Evolutionary conservation across 53 echinoderm and acorn worm species (phyloP).

Genomic region (Echinarachnius parma): DNA sequence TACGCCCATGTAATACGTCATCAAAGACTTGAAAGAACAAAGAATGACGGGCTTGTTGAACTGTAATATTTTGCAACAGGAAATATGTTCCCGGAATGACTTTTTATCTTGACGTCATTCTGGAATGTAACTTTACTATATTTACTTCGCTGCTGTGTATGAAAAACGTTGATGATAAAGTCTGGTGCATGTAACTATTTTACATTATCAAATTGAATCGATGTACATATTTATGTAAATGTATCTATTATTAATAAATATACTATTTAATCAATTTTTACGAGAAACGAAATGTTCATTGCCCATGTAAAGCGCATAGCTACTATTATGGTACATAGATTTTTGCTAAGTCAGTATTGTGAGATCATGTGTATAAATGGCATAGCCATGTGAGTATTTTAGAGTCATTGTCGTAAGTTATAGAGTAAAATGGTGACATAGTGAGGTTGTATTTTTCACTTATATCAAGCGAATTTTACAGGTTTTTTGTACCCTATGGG

Average conservation of each 20-base stretch:
- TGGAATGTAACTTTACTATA: conserved; percentile 28
- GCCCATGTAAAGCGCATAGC: conserved; percentile 19
- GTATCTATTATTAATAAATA: conserved; percentile 47
- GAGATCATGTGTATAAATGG: no score
- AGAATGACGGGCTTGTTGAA: background rate
- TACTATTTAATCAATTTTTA: conserved; percentile 49
- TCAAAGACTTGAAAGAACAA: background rate
- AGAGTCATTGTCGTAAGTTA: no score
- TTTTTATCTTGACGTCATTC: conserved; percentile 2
- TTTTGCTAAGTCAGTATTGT: conserved; percentile 18
- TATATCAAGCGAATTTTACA: no score
- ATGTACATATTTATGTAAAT: conserved; percentile 52
- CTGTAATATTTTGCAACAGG: no score
- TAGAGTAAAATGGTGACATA: no score
- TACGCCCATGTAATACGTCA: background rate
- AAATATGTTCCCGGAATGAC: no score
- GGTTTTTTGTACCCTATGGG: no score
- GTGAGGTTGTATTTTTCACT: no score
- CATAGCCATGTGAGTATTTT: no score
- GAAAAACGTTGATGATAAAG: background rate
- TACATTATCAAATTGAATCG: conserved; percentile 23
- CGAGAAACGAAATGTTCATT: conserved; percentile 1
- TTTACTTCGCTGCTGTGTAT: conserved; percentile 33
- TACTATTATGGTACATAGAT: background rate
- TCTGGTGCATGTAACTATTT: conserved; percentile 45